These are phyloP conservation scores for Parasteatoda tepidariorum DNA, from an alignment of 1,140 invertebrate species.

Conservation along the genomic window DNA sequence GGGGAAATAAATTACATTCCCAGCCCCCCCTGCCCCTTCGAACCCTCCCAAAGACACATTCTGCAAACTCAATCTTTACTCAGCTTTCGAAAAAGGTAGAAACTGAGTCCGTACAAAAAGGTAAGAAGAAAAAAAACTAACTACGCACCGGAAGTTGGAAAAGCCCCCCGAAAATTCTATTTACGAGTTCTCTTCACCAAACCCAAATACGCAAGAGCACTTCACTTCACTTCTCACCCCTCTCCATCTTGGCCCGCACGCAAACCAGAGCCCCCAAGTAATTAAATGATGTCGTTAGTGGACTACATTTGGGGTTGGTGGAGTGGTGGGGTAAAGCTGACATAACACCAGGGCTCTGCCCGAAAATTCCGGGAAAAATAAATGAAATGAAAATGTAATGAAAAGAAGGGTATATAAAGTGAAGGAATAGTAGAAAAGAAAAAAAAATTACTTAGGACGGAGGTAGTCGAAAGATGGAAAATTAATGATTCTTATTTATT, in stretches of 20 bases:
- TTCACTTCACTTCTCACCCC: background rate
- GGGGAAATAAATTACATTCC: slow-evolving; percentile 8
- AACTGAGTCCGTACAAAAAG: too few relatives aligned
- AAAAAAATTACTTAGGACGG: background rate
- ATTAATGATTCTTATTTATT: slow-evolving; percentile 51
- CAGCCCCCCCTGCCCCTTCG: too few relatives aligned
- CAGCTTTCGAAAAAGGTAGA: slow-evolving; percentile 29
- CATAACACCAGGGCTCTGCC: slow-evolving; percentile 8
- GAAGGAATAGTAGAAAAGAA: background rate
- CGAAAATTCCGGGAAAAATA: slow-evolving; percentile 36
- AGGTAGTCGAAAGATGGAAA: slow-evolving; percentile 23
- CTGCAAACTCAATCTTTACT: slow-evolving; percentile 34
- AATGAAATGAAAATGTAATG: slow-evolving; percentile 52
- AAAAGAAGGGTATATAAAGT: slow-evolving; percentile 9
- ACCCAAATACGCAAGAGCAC: too few relatives aligned
- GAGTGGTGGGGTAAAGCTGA: slow-evolving; percentile 25
- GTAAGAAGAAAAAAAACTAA: background rate
- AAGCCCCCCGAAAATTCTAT: slow-evolving; percentile 31
- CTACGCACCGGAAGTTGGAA: background rate
- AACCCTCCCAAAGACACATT: background rate
- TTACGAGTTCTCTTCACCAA: slow-evolving; percentile 11
- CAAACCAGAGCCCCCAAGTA: slow-evolving; percentile 44
- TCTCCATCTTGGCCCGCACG: background rate
- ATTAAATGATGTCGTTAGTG: slow-evolving; percentile 51
- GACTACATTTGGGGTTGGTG: background rate